Evolutionary conservation across 2,113 vertebrate species (phyloP), one percentile per base, ranked within the genome.

Genomic region (Microtus oregoni): DNA sequence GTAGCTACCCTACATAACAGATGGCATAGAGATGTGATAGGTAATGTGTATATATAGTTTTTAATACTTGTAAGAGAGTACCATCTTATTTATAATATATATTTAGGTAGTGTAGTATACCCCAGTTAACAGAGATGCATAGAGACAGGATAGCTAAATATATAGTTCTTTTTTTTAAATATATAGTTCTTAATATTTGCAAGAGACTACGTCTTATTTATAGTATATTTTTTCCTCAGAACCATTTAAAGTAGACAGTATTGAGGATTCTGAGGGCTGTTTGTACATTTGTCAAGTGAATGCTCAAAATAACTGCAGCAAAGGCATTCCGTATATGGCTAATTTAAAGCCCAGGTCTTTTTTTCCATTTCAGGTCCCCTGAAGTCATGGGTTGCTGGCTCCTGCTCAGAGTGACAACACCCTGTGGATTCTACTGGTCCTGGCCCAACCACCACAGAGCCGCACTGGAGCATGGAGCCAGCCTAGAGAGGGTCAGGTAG

Each of bases 351-450:
- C 98, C 90, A 95, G 87, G 91, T 98, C 97, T 97, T 55, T 97
- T 96, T 98, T 98, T 98, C 97, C 98, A 68, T 98, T 98, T 97
- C 98, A 98, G 98, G 97, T 98, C 96, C 58, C 98, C 96, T 78
- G 98, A 97, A 98, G 98, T 98, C 98, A 94, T 97, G 97, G 96
- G 94, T 96, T 97, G 98, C 96, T 98, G 98, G 97, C 98, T 98
- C 95, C 97, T 98, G 98, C 98, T 98, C 97, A 98, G 98, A 98
- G 97, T 98, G 97, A 94, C 98, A 96, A 24, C 98, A 97, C 97
- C 98, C 97, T 98, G 97, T 98, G 98, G 96, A 98, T 96, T 96
- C 97, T 98, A 97, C 98, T 98, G 97, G 98, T 98, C 94, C 96
- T 97, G 97, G 97, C 97, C 97, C 92, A 93, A 58, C 97, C 96